phyloP scores from a whole-genome alignment of 1,140 invertebrate species.

The Lamellibrachia luymesi region DNA sequence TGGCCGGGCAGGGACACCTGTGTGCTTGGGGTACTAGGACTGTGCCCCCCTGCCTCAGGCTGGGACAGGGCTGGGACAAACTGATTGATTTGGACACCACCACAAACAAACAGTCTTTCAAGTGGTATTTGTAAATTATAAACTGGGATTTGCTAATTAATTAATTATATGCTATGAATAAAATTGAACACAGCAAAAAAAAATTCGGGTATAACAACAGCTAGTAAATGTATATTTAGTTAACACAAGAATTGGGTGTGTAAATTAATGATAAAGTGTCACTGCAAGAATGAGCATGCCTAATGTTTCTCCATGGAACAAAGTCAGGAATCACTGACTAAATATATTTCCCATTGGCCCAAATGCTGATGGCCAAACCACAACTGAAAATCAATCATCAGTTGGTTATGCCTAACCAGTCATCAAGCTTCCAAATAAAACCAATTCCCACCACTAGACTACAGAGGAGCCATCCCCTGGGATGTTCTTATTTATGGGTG shows the following conservation, averaged over 20 bases:
- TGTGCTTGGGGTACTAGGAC: background rate
- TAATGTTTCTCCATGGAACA: background rate
- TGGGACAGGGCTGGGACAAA: background rate
- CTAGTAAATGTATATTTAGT: background rate
- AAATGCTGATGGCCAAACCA: background rate
- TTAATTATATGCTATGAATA: background rate
- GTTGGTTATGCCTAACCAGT: background rate
- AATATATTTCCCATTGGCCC: background rate
- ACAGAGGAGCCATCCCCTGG: background rate
- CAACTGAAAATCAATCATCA: background rate
- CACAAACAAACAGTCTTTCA: background rate
- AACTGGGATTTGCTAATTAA: background rate
- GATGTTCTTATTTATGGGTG: background rate
- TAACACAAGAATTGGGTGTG: background rate
- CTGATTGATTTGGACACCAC: background rate
- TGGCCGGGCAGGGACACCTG: background rate
- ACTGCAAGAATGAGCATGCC: background rate
- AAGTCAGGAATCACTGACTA: background rate
- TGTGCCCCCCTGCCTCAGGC: background rate
- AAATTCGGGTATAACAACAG: background rate
- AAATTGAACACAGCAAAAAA: too few relatives aligned
- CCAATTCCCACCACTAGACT: background rate
- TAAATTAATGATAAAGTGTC: background rate
- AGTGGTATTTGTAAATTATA: background rate
- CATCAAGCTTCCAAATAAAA: background rate